Percentiles rank a stretch among this genome's conserved stretches.
Conservation (phyloP, 2,888 invertebrate genomes). For the Pheosia gnoma region DNA sequence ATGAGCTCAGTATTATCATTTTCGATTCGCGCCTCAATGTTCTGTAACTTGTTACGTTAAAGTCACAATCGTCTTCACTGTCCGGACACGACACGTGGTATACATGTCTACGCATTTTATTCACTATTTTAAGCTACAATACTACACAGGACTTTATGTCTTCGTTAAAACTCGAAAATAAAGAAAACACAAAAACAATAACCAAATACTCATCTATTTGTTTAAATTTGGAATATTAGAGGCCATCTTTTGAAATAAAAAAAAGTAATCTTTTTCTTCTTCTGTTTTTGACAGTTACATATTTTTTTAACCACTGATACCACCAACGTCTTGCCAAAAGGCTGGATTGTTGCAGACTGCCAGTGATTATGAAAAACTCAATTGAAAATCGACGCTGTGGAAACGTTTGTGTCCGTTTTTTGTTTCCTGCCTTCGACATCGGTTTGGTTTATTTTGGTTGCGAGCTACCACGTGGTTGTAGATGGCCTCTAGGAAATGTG, state of each 20-base stretch:
- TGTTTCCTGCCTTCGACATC: slow-evolving; percentile 13
- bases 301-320: background rate
- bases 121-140: slow-evolving; percentile 20
- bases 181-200: too few relatives aligned
- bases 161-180: too few relatives aligned
- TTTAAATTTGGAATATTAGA: background rate
- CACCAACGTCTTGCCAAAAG: slow-evolving; percentile 27
- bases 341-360: slow-evolving; percentile 24
- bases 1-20: slow-evolving; percentile 57
- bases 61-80: slow-evolving; percentile 46
- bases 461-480: slow-evolving; percentile 20
- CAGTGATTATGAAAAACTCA: slow-evolving; percentile 23
- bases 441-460: slow-evolving; percentile 25
- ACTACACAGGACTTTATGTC: background rate
- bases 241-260: background rate
- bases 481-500: slow-evolving; percentile 23
- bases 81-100: slow-evolving; percentile 53
- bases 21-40: slow-evolving; percentile 64
- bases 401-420: slow-evolving; percentile 26
- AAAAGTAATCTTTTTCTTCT: background rate
- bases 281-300: background rate
- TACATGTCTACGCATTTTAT: slow-evolving; percentile 61
- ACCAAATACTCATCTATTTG: too few relatives aligned
- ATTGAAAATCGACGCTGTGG: slow-evolving; percentile 8
- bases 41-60: slow-evolving; percentile 49